A percentile compares a stretch with the other conserved stretches of the same genome.
phyloP scores from a whole-genome alignment of 2,113 vertebrate genomes.

The Tympanuchus pallidicinctus region DNA sequence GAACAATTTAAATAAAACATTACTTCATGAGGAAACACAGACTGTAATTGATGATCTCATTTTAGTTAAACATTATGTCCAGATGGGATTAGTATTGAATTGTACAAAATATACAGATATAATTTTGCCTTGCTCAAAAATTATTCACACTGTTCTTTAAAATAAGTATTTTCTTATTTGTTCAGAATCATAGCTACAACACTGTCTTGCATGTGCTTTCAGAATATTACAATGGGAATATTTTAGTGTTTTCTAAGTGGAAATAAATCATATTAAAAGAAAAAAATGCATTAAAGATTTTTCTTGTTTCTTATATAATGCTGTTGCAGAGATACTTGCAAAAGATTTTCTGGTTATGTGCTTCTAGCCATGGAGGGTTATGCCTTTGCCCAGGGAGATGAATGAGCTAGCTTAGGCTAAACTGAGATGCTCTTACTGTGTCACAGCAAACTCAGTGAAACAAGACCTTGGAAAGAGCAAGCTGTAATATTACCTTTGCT shows the following conservation, averaged over 20 bases:
- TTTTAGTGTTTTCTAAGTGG: constrained; percentile 4
- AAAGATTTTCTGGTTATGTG: background rate
- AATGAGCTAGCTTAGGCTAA: background rate
- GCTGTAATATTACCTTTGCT: background rate
- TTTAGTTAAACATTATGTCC: constrained; percentile 35
- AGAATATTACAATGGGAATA: constrained; percentile 6
- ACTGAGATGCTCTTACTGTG: background rate
- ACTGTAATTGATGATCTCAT: constrained; percentile 55
- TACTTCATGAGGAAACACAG: constrained; percentile 39
- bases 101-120: background rate
- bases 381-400: background rate
- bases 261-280: background rate
- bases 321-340: background rate
- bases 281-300: background rate
- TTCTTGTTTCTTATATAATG: background rate
- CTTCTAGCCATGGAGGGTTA: background rate
- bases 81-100: constrained; percentile 46
- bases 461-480: background rate
- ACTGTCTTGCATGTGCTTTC: background rate
- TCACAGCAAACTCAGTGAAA: background rate
- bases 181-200: background rate
- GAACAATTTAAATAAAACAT: constrained; percentile 58
- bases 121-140: constrained; percentile 25
- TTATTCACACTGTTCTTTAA: background rate
- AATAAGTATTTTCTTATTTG: background rate